A percentile compares a stretch with the other conserved stretches of the same genome.
phyloP scores from a whole-genome alignment of 2,797 vertebrate species.

The Hephaestus fuliginosus region DNA sequence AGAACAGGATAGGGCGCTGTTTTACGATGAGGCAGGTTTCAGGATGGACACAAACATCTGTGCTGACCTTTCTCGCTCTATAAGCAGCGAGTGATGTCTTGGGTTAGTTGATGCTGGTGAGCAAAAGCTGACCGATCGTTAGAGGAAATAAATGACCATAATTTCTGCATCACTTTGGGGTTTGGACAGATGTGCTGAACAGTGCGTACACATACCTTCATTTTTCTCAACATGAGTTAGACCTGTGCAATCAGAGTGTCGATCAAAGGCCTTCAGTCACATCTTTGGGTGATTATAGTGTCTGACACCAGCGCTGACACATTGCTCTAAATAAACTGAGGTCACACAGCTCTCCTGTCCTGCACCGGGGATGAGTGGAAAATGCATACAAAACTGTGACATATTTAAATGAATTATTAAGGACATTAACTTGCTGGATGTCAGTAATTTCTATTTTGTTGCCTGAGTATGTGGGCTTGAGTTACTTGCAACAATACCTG shows the following conservation, averaged over 20 bases:
- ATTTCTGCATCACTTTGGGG: neutral
- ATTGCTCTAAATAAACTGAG: constrained; percentile 2
- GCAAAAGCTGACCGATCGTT: neutral
- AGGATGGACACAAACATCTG: constrained; percentile 15
- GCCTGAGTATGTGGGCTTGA: neutral
- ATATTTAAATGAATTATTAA: neutral
- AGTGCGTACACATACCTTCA: neutral
- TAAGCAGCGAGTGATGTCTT: constrained; percentile 13
- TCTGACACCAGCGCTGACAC: constrained; percentile 5
- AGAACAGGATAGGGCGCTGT: constrained; percentile 16
- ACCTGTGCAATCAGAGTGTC: neutral
- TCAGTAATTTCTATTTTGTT: neutral
- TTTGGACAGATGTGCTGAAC: neutral
- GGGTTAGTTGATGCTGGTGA: neutral
- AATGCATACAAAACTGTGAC: neutral
- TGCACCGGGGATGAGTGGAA: neutral
- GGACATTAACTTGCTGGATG: neutral
- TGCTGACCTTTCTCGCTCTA: constrained; percentile 36
- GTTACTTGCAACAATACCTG: neutral
- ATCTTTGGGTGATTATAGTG: neutral
- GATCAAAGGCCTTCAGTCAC: neutral
- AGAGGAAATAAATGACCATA: neutral
- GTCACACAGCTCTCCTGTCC: neutral
- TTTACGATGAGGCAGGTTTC: constrained; percentile 3
- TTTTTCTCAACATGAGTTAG: neutral